A percentile compares a stretch with the other conserved stretches of the same genome.
Evolutionary conservation across 2,113 vertebrate genomes (phyloP).

Genomic region (Todiramphus saurophagus): DNA sequence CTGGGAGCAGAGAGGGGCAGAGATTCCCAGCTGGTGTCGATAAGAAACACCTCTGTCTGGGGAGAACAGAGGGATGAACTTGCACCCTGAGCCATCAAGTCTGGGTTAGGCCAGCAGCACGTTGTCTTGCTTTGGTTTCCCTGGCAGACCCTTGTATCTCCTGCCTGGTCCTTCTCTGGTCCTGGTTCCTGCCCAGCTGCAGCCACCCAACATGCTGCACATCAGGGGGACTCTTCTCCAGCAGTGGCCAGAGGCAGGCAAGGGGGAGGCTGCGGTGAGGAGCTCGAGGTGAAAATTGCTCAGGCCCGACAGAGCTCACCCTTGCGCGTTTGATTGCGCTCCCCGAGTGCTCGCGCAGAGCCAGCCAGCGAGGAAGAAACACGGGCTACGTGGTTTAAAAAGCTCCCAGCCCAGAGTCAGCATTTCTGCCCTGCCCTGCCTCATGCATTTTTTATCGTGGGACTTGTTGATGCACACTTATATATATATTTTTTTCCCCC

Average conservation of each 20-base stretch:
- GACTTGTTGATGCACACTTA: conserved; percentile 58
- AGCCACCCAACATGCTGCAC: not conserved
- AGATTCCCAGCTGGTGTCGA: no score
- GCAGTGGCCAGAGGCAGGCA: not conserved
- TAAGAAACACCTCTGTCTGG: not conserved
- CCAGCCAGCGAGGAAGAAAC: not conserved
- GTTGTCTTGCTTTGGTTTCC: not conserved
- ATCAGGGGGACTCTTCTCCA: accelerated
- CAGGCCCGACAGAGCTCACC: not conserved
- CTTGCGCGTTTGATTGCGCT: not conserved
- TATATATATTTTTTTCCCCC: not conserved
- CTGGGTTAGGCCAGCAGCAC: not conserved
- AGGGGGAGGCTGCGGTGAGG: not conserved
- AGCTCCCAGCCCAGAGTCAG: conserved; percentile 54
- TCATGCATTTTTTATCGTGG: conserved; percentile 47
- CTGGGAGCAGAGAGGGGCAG: not conserved
- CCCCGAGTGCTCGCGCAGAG: not conserved
- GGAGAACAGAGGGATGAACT: not conserved
- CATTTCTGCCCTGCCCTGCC: conserved; percentile 49
- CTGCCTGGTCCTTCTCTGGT: not conserved
- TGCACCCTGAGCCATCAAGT: not conserved
- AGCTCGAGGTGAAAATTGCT: not conserved
- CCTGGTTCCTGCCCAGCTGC: not conserved
- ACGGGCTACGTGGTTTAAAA: not conserved
- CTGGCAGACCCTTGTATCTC: not conserved